Evolutionary conservation across 2,888 invertebrate genomes (phyloP).

Genomic region (Apamea monoglypha): DNA sequence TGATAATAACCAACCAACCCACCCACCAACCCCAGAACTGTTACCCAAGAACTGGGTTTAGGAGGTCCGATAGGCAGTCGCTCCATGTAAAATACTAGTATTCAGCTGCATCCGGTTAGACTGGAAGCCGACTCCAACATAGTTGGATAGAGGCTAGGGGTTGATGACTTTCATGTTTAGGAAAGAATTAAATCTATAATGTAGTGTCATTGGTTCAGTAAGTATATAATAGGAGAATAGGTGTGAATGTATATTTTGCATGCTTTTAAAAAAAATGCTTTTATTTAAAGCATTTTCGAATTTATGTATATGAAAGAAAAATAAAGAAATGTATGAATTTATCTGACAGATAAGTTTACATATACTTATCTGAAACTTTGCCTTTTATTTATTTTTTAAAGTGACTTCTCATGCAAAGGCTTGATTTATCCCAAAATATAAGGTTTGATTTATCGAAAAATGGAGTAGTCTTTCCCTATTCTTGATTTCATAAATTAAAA

Average conservation of each 20-base stretch:
- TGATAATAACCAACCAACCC: too few species aligned
- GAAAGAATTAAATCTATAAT: not conserved
- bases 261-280: too few species aligned
- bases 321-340: not conserved
- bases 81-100: not conserved
- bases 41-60: not conserved
- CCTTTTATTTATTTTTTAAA: not conserved
- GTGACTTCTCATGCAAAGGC: not conserved
- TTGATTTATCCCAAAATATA: not conserved
- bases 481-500: not conserved
- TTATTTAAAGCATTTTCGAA: too few species aligned
- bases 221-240: not conserved
- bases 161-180: not conserved
- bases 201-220: not conserved
- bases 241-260: not conserved
- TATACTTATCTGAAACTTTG: not conserved
- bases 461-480: not conserved
- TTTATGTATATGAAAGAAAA: not conserved
- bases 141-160: not conserved
- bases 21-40: too few species aligned
- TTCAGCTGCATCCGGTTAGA: not conserved
- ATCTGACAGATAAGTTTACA: not conserved
- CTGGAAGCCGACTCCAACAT: too few species aligned
- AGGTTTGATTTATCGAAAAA: not conserved
- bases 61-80: not conserved